These are phyloP conservation scores for Parnassius orleans DNA, from an alignment of 2,888 invertebrate genomes.

Conservation along the genomic window DNA sequence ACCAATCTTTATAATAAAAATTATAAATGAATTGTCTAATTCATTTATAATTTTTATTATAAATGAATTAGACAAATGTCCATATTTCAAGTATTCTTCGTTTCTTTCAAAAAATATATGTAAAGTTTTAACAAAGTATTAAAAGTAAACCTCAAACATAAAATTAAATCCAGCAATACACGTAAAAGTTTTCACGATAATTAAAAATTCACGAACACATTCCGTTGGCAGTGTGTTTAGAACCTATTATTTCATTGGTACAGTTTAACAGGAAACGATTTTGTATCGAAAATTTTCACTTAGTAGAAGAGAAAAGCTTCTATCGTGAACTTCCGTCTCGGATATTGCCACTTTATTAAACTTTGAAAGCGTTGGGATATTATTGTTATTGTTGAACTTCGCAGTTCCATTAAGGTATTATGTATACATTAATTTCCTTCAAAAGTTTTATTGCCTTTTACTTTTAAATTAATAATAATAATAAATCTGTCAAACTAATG, in stretches of 20 bases:
- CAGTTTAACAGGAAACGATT: conserved; percentile 7
- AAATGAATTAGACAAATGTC: too few relatives aligned
- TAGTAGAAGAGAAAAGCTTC: background rate
- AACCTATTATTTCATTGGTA: conserved; percentile 12
- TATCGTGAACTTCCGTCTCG: conserved; percentile 20
- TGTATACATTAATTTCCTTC: background rate
- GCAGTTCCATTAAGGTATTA: conserved; percentile 9
- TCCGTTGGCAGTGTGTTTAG: background rate
- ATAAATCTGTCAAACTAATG: too few relatives aligned
- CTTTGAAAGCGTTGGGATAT: conserved; percentile 16
- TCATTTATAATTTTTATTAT: too few relatives aligned
- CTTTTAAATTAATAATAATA: too few relatives aligned
- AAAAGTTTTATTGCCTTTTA: too few relatives aligned
- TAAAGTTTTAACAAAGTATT: too few relatives aligned
- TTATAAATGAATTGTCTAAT: too few relatives aligned
- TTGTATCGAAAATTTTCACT: conserved; percentile 17
- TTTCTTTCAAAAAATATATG: too few relatives aligned
- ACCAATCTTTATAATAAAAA: too few relatives aligned
- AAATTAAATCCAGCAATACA: too few relatives aligned
- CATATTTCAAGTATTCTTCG: too few relatives aligned
- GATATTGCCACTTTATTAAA: conserved; percentile 25
- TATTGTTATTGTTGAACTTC: conserved; percentile 14
- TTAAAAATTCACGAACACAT: background rate
- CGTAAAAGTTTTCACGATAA: background rate
- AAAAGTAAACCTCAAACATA: too few relatives aligned